A percentile compares a stretch with the other conserved stretches of the same genome.
Evolutionary conservation across 2,888 invertebrate species (phyloP).

Genomic region (Cremastobaeus sp.): DNA sequence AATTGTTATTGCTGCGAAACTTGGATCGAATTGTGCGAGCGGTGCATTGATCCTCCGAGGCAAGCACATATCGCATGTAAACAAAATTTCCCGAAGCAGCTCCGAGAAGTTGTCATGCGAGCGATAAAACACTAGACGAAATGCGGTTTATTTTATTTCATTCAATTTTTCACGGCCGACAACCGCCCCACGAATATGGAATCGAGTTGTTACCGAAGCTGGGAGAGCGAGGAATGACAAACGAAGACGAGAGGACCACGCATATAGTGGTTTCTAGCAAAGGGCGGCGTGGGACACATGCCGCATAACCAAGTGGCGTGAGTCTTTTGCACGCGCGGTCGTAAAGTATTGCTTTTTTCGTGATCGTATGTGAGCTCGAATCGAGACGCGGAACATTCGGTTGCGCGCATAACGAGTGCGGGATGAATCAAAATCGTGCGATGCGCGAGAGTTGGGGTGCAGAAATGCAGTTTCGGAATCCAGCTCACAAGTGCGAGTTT

Average conservation of each 20-base stretch:
- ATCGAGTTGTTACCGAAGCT: conserved; percentile 72
- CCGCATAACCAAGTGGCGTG: conserved; percentile 69
- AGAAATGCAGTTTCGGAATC: conserved; percentile 3
- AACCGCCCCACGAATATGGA: conserved; percentile 73
- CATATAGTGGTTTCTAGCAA: conserved; percentile 67
- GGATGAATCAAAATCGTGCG: conserved; percentile 16
- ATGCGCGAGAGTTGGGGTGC: conserved; percentile 21
- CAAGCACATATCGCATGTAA: neutral
- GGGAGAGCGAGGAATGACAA: conserved; percentile 51
- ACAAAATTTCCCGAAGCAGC: conserved; percentile 7
- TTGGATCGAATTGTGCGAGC: too few species aligned
- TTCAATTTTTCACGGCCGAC: conserved; percentile 74
- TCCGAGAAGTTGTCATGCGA: conserved; percentile 33
- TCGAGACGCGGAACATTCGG: conserved; percentile 53
- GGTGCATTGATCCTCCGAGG: conserved; percentile 1
- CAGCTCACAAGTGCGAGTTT: conserved; percentile 5
- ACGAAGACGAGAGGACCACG: conserved; percentile 58
- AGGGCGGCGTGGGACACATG: conserved; percentile 67
- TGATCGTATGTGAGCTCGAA: conserved; percentile 41
- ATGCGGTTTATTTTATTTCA: conserved; percentile 74
- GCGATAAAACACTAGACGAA: conserved; percentile 62
- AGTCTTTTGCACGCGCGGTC: conserved; percentile 63
- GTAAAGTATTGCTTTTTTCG: conserved; percentile 67
- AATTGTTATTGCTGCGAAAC: too few species aligned
- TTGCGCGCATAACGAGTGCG: conserved; percentile 41